A percentile compares a stretch with the other conserved stretches of the same genome.
Evolutionary conservation across 2,113 vertebrate species (phyloP).

Genomic region (Saguinus midas): DNA sequence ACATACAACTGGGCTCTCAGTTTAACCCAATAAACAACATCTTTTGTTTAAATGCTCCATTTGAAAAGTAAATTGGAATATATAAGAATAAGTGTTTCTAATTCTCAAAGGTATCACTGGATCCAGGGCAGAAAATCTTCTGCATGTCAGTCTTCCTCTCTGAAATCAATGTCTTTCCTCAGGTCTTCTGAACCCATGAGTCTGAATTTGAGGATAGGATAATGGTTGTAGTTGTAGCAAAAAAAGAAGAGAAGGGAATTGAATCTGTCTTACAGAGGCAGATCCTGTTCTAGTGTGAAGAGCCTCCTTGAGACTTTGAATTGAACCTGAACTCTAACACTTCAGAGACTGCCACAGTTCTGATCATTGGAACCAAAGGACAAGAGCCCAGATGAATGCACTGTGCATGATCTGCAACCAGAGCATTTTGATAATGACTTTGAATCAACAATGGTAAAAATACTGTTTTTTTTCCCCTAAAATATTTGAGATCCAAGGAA

Average conservation of each 20-base stretch:
- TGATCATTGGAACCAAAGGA: neutral
- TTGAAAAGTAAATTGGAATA: constrained; percentile 33
- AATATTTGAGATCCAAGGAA: constrained; percentile 30
- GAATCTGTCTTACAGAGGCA: neutral
- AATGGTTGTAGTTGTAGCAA: neutral
- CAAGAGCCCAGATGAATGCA: neutral
- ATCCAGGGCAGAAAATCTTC: neutral
- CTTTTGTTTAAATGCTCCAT: neutral
- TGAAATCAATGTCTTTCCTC: neutral
- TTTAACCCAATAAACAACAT: neutral
- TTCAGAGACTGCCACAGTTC: neutral
- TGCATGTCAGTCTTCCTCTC: neutral
- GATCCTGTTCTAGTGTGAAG: neutral
- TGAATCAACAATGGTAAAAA: constrained; percentile 29
- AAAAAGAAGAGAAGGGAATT: neutral
- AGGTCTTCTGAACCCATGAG: neutral
- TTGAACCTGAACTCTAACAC: neutral
- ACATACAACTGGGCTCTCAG: neutral
- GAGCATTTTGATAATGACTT: neutral
- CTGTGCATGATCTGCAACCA: neutral
- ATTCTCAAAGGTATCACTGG: neutral
- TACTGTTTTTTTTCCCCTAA: neutral
- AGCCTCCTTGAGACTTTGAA: neutral
- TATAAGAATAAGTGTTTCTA: neutral
- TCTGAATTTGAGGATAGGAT: neutral